These are phyloP conservation scores for Cryptomyrus ogoouensis DNA, from an alignment of 2,113 vertebrate genomes.

Conservation along the genomic window DNA sequence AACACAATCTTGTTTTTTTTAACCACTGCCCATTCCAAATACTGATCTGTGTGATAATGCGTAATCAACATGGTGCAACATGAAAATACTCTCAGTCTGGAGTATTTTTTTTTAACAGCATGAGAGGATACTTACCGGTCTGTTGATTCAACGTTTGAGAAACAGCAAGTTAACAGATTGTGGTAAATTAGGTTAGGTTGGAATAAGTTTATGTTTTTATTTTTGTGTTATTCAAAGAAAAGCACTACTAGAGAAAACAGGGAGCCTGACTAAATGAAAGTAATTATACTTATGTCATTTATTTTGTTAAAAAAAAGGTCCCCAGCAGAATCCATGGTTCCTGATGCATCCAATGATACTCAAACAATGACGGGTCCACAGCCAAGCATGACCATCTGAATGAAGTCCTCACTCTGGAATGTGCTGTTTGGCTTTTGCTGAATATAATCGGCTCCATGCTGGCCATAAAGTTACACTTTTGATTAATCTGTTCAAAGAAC, in stretches of 20 bases:
- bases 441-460: neutral
- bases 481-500: constrained; percentile 4
- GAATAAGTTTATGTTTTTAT: neutral
- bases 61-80: neutral
- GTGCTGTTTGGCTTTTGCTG: neutral
- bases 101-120: neutral
- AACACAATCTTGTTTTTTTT: neutral
- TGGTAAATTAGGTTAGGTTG: neutral
- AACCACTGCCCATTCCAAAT: neutral
- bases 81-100: neutral
- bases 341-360: neutral
- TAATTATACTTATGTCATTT: neutral
- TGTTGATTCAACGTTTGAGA: neutral
- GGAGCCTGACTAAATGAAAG: neutral
- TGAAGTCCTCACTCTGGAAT: neutral
- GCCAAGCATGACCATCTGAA: neutral
- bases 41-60: neutral
- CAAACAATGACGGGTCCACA: neutral
- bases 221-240: neutral
- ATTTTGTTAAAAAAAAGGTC: neutral
- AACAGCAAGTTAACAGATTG: neutral
- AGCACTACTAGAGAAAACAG: neutral
- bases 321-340: neutral
- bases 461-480: constrained; percentile 8
- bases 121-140: neutral